Base-by-base conservation (phyloP, 2,888 invertebrate species). In the Leptinotarsa juncta region DNA sequence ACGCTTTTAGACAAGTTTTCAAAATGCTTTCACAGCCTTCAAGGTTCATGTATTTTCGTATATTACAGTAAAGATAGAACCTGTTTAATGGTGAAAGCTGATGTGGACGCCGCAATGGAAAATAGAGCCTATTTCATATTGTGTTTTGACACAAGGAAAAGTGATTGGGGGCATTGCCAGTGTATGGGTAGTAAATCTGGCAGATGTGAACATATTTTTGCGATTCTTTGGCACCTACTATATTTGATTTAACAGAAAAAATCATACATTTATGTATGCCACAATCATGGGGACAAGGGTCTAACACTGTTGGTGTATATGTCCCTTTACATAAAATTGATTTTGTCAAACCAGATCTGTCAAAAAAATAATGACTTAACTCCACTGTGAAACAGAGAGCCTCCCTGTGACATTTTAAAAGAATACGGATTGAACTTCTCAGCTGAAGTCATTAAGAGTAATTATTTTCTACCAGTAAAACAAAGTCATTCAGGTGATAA, bases 141-240 rank as follows among this genome's bases (percentile, higher is more conserved):
- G 23, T 42, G 3, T 67, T 49, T 67, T 16, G 49, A 20, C 50
- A 10, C 10, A 67, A 23, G 67, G 26, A 42, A 50, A 16, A 50
- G 50, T 67, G 15, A 16, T 20, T 50, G 50, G 50, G 51, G 65
- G 4, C n/a, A 65, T 15, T 65, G 65, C 20, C n/a, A 49, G 26
- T 67, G 67, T 15, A 23, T 67, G 3, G 67, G 26, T n/a, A 50
- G 23, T 50, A 48, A 50, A n/a, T 49, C 67, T 50, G 67, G 51
- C 10, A 67, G 23, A 67, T 67, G 67, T 49, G 1, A 67, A 20
- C 67, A 51, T 20, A 20, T 67, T 15, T 67, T 67, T 16, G 3
- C 67, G 1, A 50, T 67, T 23, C 16, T 67, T 18, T 67, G 67
- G 67, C 49, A 67, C 50, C n/a, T 67, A 67, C 15, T 67, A 42